Percentiles rank a stretch among this genome's conserved stretches.
These are phyloP conservation scores for Drosophila arizonae DNA, from an alignment of 1,140 invertebrate species.

Conservation along the genomic window DNA sequence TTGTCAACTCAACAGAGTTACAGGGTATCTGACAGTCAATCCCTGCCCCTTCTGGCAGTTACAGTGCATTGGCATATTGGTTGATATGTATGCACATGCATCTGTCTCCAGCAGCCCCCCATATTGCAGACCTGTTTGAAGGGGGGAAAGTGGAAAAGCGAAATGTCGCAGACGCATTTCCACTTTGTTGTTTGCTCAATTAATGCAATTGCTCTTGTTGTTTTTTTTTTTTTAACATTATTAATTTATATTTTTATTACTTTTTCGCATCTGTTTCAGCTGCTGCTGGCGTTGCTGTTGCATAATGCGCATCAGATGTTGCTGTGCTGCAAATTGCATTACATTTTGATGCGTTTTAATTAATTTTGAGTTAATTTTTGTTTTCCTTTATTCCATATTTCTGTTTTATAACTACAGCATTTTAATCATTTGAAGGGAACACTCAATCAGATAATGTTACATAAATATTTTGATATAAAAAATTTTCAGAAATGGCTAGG, in stretches of 20 bases:
- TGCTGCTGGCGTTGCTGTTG: slow-evolving; percentile 28
- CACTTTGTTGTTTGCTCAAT: slow-evolving; percentile 80
- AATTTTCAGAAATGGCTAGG: too few relatives aligned
- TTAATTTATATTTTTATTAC: slow-evolving; percentile 81
- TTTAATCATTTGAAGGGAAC: slow-evolving; percentile 10
- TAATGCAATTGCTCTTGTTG: slow-evolving; percentile 73
- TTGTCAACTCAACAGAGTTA: too few relatives aligned
- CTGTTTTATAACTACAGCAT: slow-evolving; percentile 15
- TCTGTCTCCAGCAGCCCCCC: slow-evolving; percentile 3
- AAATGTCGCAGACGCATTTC: slow-evolving; percentile 69
- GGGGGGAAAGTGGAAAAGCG: background rate
- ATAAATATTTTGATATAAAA: too few relatives aligned
- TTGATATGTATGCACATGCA: slow-evolving; percentile 31
- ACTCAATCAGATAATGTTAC: background rate
- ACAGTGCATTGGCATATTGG: slow-evolving; percentile 47
- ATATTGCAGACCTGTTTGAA: background rate
- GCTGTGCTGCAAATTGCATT: slow-evolving; percentile 67
- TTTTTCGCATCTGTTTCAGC: slow-evolving; percentile 58
- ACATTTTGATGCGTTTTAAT: slow-evolving; percentile 79
- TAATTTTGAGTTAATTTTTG: slow-evolving; percentile 77
- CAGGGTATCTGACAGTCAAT: slow-evolving; percentile 13
- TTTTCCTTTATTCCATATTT: slow-evolving; percentile 16
- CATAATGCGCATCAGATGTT: slow-evolving; percentile 47
- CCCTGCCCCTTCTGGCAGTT: background rate
- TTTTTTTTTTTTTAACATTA: slow-evolving; percentile 73